Evolutionary conservation across 2,113 vertebrate genomes (phyloP), one percentile per base, ranked within the genome.

Genomic region (Poicephalus meyeri): DNA sequence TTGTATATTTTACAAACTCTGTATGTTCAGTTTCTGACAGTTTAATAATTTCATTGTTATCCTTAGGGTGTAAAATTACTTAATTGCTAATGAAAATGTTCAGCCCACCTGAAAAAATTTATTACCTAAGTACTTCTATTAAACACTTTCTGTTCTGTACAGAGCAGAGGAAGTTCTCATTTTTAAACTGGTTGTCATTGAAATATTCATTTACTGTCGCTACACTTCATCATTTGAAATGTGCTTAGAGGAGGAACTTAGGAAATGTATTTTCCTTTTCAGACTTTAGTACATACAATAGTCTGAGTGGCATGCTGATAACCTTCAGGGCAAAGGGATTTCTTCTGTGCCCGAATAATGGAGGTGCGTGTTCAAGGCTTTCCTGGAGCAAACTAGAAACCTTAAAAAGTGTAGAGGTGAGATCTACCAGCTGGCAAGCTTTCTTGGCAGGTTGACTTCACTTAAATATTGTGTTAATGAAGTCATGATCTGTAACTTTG

Each of bases 221-320:
- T 78, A 14, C 25, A 41, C 11, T 90, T 73, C 33, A 41, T 80
- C 13, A 55, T 86, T 80, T 84, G 61, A 76, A 86, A 84, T 60
- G 28, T 64, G 25, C 56, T 86, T 71, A 76, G 63, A 56, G 50
- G 17, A 89, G 63, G 42, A 94, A 91, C 29, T 60, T 64, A n/a
- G 35, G 44, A 95, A 95, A 85, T 66, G 10, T 31, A 16, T 94
- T 94, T 97, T 91, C 35, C 35, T 80, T 86, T 86, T 90, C 46
- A 68, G 55, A 23, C 29, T 63, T 53, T 25, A 64, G 35, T 44
- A 19, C 39, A 60, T 71, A 47, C 85, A 72, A 28, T 58, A 35
- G 20, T 50, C 46, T 78, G 50, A 78, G 60, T 47, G 56, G 41
- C 58, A 44, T 52, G 52, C 55, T 61, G 72, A 68, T 89, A 95